These are phyloP conservation scores for Diadromus collaris DNA, from an alignment of 2,888 invertebrate genomes.

Conservation along the genomic window DNA sequence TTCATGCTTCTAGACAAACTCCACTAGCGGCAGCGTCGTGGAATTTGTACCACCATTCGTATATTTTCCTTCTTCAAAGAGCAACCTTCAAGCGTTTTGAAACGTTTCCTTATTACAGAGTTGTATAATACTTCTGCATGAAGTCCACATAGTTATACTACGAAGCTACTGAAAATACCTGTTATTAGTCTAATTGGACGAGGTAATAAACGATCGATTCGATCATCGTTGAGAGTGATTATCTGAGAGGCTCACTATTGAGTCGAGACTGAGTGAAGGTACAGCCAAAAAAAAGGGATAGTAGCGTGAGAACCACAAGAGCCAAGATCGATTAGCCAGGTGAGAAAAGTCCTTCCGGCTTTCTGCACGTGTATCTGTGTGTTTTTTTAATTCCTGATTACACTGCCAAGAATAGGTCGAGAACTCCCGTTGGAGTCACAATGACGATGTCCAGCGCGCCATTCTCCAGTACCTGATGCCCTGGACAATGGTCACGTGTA, in stretches of 20 bases:
- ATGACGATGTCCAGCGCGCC: slow-evolving; percentile 32
- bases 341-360: slow-evolving; percentile 47
- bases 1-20: background rate
- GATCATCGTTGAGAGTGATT: slow-evolving; percentile 6
- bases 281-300: slow-evolving; percentile 24
- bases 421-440: slow-evolving; percentile 27
- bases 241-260: slow-evolving; percentile 23
- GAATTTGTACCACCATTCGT: slow-evolving; percentile 1
- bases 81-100: background rate
- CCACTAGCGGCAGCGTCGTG: background rate
- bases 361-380: background rate
- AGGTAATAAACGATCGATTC: slow-evolving; percentile 28
- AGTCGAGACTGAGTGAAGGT: slow-evolving; percentile 22
- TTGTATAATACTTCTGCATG: background rate
- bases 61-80: slow-evolving; percentile 5
- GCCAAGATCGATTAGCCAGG: slow-evolving; percentile 60
- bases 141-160: background rate
- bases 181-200: slow-evolving; percentile 21
- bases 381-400: background rate
- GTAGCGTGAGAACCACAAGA: slow-evolving; percentile 37
- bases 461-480: slow-evolving; percentile 34
- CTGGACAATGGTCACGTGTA: slow-evolving; percentile 47
- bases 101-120: background rate
- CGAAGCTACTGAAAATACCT: background rate
- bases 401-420: slow-evolving; percentile 34